Conservation (phyloP, 2,113 vertebrate genomes). For the Siniperca knerii region DNA sequence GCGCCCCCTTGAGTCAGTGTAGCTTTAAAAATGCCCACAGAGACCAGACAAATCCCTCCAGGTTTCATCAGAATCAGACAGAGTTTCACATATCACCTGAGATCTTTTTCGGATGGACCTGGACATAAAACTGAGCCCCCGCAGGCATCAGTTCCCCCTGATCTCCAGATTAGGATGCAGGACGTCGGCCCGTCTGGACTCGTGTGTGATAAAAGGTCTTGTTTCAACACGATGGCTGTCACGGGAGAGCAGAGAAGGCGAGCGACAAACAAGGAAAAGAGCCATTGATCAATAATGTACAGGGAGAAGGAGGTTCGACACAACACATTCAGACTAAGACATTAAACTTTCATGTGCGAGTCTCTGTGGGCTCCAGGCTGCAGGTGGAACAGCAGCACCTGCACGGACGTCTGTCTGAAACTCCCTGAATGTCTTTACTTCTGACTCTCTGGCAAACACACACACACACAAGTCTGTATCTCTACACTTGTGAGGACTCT, state of each 20-base stretch:
- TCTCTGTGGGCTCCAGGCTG: background rate
- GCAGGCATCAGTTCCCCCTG: background rate
- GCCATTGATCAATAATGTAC: slow-evolving; percentile 59
- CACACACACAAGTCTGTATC: background rate
- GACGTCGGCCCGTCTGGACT: background rate
- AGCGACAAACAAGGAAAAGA: slow-evolving; percentile 37
- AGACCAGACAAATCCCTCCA: background rate
- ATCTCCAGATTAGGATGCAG: slow-evolving; percentile 49
- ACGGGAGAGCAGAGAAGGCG: slow-evolving; percentile 22
- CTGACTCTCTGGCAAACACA: background rate
- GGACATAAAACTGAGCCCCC: background rate
- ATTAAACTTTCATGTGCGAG: slow-evolving; percentile 57
- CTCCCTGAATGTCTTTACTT: slow-evolving; percentile 6
- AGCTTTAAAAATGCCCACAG: background rate
- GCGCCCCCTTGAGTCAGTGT: background rate
- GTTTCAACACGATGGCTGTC: slow-evolving; percentile 21
- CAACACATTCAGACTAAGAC: slow-evolving; percentile 17
- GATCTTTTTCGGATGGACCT: background rate
- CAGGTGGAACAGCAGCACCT: slow-evolving; percentile 23
- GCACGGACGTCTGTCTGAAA: background rate
- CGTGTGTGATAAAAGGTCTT: slow-evolving; percentile 35
- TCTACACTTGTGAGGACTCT: background rate
- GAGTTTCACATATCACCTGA: background rate
- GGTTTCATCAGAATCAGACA: background rate
- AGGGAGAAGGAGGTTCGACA: slow-evolving; percentile 9